phyloP scores from a whole-genome alignment of 2,888 invertebrate genomes.

The Cephus pulcher region DNA sequence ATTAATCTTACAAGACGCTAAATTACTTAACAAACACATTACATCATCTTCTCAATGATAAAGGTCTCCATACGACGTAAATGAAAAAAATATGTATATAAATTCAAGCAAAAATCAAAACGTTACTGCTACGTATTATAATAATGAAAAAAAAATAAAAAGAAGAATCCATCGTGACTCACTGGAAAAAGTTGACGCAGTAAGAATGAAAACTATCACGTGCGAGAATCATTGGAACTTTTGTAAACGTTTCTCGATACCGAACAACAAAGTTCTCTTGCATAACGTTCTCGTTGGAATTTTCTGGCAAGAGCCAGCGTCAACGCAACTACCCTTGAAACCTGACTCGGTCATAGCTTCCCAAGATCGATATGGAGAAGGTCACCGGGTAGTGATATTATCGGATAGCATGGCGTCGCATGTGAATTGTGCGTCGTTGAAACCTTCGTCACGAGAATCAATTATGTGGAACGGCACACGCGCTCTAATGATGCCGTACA shows the following conservation, averaged over 20 bases:
- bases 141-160: not conserved
- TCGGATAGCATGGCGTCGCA: not conserved
- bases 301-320: not conserved
- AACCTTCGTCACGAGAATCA: not conserved
- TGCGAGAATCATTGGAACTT: not conserved
- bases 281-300: not conserved
- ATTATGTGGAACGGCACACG: not conserved
- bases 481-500: not conserved
- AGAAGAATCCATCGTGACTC: not conserved
- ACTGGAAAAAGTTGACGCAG: not conserved
- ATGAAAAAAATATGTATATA: not conserved
- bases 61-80: not conserved
- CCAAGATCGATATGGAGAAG: constrained; percentile 20
- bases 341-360: constrained; percentile 23
- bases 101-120: not conserved
- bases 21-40: not conserved
- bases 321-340: constrained; percentile 12
- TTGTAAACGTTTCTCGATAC: not conserved
- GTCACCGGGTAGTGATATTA: constrained; percentile 7
- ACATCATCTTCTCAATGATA: not conserved
- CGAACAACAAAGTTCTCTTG: not conserved
- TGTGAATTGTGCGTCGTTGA: not conserved
- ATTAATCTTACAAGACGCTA: not conserved
- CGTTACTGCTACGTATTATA: not conserved
- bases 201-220: not conserved